Evolutionary conservation across 2,888 invertebrate species (phyloP), one percentile per base, ranked within the genome.

Genomic region (Bombyx huttoni): DNA sequence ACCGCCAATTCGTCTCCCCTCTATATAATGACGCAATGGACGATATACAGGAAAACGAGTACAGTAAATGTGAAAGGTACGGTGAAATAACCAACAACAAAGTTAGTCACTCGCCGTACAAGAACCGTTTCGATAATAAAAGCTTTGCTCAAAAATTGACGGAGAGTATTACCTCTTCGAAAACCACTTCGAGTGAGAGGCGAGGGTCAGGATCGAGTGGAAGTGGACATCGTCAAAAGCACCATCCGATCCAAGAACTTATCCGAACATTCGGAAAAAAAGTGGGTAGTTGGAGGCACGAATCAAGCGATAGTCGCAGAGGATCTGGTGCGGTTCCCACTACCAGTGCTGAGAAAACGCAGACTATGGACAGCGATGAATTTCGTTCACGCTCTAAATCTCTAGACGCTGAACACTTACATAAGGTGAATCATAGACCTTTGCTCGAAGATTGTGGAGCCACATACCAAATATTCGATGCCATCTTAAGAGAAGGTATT

Each of bases 321-420:
- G 76, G 80, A 34, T 81, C 87, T 13, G 82, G 79, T 55, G 83
- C 80, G 10, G 85, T 78, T 55, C 88, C 89, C 9, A 74, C 77
- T 51, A 80, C 85, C 5, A 89, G 85, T n/a, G 81, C 79, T 24
- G 82, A 83, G 49, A 65, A 91, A 86, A 60, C 68, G 35, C 78
- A 78, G 45, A 53, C 89, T 78, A 57, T 89, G 86, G 71, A 75
- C 46, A 75, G 83, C 51, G 92, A 92, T 46, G 93, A 92, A 64
- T 95, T 95, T 70, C 89, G 96, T 13, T 91, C 91, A 49, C 89
- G 96, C 49, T 95, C 95, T 47, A 94, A 94, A 70, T 95, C 95
- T 50, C 84, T 95, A 61, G 96, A 95, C 73, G 90, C 85, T 8
- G 89, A 89, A 52, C 79, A 90, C 49, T 78, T 90, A 50, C 77